Conservation (phyloP, 2,797 vertebrate genomes). For the Poeciliopsis presidionis region DNA sequence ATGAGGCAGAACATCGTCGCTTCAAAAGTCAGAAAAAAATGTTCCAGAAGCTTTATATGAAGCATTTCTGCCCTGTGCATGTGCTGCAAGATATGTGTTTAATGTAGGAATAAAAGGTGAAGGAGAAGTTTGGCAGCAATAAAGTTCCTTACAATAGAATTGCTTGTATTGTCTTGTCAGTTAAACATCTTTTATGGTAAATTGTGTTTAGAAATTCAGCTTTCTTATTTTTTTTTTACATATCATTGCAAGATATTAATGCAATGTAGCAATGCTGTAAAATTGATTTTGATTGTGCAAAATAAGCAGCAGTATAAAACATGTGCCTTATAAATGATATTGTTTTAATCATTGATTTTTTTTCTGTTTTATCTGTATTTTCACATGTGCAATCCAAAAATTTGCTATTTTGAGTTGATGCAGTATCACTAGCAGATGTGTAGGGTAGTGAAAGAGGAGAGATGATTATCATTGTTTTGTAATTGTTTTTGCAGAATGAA, state of each 20-base stretch:
- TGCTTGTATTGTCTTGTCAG: conserved; percentile 6
- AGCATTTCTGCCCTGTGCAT: background rate
- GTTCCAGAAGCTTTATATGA: background rate
- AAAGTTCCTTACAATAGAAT: background rate
- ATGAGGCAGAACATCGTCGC: conserved; percentile 12
- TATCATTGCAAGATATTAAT: conserved; percentile 1
- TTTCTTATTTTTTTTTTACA: conserved; percentile 4
- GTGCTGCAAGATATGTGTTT: conserved; percentile 6
- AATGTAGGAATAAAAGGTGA: conserved; percentile 13
- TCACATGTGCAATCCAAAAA: conserved; percentile 10
- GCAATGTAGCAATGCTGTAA: conserved; percentile 8
- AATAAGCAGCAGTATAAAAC: background rate
- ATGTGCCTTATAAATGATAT: background rate
- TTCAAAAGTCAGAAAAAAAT: conserved; percentile 34
- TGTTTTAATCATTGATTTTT: conserved; percentile 13
- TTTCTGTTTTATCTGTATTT: background rate
- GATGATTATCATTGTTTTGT: background rate
- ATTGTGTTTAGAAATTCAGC: conserved; percentile 1
- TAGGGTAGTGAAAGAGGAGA: background rate
- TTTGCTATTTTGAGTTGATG: conserved; percentile 11
- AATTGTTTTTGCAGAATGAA: background rate
- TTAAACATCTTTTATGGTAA: conserved; percentile 4
- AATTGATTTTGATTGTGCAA: conserved; percentile 4
- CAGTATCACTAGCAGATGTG: conserved; percentile 37
- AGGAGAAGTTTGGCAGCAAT: conserved; percentile 2